Percentiles rank a stretch among this genome's conserved stretches.
Evolutionary conservation across 1,140 invertebrate species (phyloP).

Genomic region (Drosophila ercepeae): DNA sequence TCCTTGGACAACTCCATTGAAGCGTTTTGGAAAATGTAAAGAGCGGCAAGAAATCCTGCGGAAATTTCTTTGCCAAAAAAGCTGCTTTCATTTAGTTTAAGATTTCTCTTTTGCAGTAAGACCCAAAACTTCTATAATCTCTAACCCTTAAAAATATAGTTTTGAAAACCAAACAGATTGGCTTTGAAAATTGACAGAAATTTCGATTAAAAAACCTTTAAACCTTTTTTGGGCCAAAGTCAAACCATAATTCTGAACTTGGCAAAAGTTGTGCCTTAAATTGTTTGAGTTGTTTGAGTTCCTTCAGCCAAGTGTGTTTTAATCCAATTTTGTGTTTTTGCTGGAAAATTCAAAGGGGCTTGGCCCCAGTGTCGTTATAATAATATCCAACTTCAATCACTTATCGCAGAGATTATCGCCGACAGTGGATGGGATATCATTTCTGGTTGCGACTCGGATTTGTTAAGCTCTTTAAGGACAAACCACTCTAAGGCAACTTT

Average conservation of each 20-base stretch:
- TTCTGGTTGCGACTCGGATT: constrained; percentile 1
- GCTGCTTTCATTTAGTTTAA: too few relatives aligned
- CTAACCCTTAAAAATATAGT: too few relatives aligned
- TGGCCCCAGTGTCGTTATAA: constrained; percentile 3
- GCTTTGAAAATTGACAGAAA: too few relatives aligned
- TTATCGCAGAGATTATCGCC: constrained; percentile 29
- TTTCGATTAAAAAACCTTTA: background rate
- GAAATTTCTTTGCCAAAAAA: too few relatives aligned
- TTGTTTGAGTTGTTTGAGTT: background rate
- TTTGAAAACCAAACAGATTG: too few relatives aligned
- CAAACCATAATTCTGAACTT: background rate
- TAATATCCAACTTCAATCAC: constrained; percentile 31
- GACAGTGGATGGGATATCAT: background rate
- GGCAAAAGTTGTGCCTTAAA: background rate
- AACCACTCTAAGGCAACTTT: constrained; percentile 32
- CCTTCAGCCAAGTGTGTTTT: background rate
- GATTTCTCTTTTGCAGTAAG: too few relatives aligned
- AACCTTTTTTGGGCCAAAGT: background rate
- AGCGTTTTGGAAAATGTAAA: background rate
- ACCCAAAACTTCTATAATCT: too few relatives aligned
- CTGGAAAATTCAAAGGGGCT: background rate
- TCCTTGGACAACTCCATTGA: background rate
- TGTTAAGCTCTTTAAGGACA: constrained; percentile 3
- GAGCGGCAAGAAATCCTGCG: background rate
- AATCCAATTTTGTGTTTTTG: background rate